Base-by-base conservation (phyloP, 2,888 invertebrate genomes). In the Chrysolina haemoptera region DNA sequence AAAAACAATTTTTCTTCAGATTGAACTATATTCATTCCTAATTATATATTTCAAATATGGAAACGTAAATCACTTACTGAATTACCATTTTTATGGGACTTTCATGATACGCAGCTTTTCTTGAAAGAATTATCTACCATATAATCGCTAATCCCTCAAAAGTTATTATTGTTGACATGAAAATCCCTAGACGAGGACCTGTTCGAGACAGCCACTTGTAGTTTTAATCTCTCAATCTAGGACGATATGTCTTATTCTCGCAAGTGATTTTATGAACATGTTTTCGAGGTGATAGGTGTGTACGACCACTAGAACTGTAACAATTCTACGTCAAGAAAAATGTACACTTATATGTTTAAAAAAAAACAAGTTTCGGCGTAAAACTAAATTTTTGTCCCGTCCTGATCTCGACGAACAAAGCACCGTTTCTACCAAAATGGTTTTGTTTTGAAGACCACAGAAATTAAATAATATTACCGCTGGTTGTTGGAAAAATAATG, bases 41-140 rank as follows among this genome's bases (percentile, higher is more conserved):
- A 27, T 27, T 27, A 3, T 27, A 3, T 27, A 27, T 27, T 27
- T 27, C 27, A 27, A 27, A 27, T 27, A 27, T 27, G 27, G 27
- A 27, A 27, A 27, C 5, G 27, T 27, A n/a, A 14, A 14, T 22
- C 22, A 22, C 14, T n/a, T 59, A 27, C n/a, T 11, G 27, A 59
- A 59, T 59, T 27, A 59, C 27, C 59, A 59, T 59, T 14, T 59
- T 59, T 59, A 59, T 59, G 59, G 27, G 27, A 59, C 27, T 14
- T n/a, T 1, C 8, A 22, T 59, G 59, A 59, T 59, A 59, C 12
- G 59, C 27, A 59, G 22, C 59, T 59, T 59, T 27, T 59, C 20
- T 27, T 27, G 53, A 27, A 12, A 27, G 59, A 59, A 27, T 14
- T 8, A 59, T 59, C 59, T 59, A 27, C 10, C n/a, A n/a, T 59